phyloP scores from a whole-genome alignment of 2,113 vertebrate genomes.

The Cinclus mexicanus region DNA sequence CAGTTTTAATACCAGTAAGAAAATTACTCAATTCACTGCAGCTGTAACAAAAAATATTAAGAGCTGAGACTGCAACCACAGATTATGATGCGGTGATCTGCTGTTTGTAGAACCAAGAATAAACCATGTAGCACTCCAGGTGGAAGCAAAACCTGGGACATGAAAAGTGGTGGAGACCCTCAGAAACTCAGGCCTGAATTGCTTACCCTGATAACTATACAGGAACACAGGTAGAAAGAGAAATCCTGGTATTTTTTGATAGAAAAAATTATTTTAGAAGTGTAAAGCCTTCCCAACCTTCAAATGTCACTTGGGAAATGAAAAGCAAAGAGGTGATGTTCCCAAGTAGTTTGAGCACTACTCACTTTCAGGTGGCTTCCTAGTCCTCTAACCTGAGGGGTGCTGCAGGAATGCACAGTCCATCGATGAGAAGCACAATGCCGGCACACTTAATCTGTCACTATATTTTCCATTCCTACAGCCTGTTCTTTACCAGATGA shows the following conservation, averaged over 20 bases:
- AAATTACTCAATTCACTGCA: not conserved
- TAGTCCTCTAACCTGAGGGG: not conserved
- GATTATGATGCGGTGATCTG: not conserved
- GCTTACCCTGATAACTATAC: not conserved
- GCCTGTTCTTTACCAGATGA: not conserved
- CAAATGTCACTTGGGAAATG: not conserved
- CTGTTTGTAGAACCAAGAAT: not conserved
- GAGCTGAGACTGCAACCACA: not conserved
- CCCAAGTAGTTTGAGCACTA: fast-evolving
- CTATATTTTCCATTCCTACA: not conserved
- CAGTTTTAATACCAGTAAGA: not conserved
- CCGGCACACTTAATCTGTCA: not conserved
- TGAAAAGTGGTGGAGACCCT: not conserved
- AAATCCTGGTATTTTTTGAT: not conserved
- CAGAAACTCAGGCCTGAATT: not conserved
- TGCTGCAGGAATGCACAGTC: fast-evolving
- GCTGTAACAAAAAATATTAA: not conserved
- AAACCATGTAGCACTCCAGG: fast-evolving
- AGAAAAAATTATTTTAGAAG: not conserved
- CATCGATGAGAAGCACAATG: fast-evolving
- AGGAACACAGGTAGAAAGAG: not conserved
- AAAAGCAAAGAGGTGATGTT: not conserved
- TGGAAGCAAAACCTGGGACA: not conserved
- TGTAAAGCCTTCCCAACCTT: not conserved
- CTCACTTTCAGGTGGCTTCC: not conserved